Percentiles rank a stretch among this genome's conserved stretches.
Evolutionary conservation across 2,113 vertebrate species (phyloP).

Genomic region (Oreochromis spilurus): DNA sequence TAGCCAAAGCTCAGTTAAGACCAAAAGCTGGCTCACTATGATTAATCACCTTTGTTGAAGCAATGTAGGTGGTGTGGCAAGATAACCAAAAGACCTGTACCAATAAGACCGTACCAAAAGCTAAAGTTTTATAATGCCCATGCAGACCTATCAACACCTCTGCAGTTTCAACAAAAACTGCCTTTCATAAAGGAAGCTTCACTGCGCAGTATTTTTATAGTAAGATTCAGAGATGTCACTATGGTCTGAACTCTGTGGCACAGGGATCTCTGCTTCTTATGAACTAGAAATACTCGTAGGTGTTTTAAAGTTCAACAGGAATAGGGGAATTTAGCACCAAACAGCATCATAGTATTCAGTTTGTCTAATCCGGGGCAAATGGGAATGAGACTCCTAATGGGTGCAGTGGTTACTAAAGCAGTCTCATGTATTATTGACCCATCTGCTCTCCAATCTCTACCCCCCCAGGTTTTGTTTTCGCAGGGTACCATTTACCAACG

Average conservation of each 20-base stretch:
- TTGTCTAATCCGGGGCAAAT: background rate
- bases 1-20: background rate
- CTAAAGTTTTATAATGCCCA: background rate
- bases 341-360: background rate
- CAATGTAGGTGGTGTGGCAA: background rate
- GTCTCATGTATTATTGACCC: conserved; percentile 66
- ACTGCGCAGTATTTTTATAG: background rate
- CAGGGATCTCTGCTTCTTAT: background rate
- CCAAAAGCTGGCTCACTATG: background rate
- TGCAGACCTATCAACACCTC: background rate
- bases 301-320: background rate
- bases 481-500: conserved; percentile 6
- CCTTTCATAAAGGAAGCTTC: background rate
- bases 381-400: conserved; percentile 12
- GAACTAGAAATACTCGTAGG: background rate
- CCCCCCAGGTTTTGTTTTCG: conserved; percentile 3
- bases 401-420: conserved; percentile 31
- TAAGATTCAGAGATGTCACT: background rate
- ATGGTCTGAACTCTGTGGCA: background rate
- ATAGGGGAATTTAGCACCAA: background rate
- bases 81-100: background rate
- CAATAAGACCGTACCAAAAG: background rate
- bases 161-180: background rate
- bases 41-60: background rate
- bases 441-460: conserved; percentile 14